Conservation (phyloP, 2,113 vertebrate genomes). For the Marmota monax region DNA sequence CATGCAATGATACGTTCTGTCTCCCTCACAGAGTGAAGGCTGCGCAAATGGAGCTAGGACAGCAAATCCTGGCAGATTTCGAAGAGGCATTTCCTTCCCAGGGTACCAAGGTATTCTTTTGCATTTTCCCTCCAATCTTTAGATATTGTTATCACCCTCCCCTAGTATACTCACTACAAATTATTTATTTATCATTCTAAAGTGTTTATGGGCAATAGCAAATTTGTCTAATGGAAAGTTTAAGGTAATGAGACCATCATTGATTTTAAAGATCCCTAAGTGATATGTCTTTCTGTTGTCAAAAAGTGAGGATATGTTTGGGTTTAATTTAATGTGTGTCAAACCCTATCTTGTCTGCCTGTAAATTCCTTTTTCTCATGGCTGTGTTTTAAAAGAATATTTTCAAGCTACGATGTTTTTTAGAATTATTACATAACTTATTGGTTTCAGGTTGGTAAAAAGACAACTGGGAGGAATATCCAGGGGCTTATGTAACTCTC, state of each 20-base stretch:
- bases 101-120: conserved; percentile 94
- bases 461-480: conserved; percentile 40
- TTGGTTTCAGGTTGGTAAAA: conserved; percentile 64
- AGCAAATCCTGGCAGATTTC: conserved; percentile 98
- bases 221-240: not conserved
- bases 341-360: conserved; percentile 44
- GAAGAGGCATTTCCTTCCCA: conserved; percentile 98
- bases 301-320: conserved; percentile 53
- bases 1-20: conserved; percentile 46
- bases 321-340: conserved; percentile 59
- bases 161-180: not conserved
- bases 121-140: not conserved
- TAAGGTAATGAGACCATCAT: not conserved
- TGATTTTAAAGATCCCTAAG: conserved; percentile 34
- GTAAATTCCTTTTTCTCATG: conserved; percentile 45
- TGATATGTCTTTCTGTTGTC: not conserved
- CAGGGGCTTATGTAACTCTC: conserved; percentile 61
- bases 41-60: conserved; percentile 96
- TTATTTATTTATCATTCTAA: conserved; percentile 21
- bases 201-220: not conserved
- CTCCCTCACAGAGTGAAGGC: conserved; percentile 93
- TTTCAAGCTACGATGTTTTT: conserved; percentile 15
- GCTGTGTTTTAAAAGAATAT: conserved; percentile 50
- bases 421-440: conserved; percentile 70
- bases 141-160: fast-evolving